A percentile compares a stretch with the other conserved stretches of the same genome.
These are phyloP conservation scores for Eilema sororculum DNA, from an alignment of 2,888 invertebrate genomes.

Conservation along the genomic window DNA sequence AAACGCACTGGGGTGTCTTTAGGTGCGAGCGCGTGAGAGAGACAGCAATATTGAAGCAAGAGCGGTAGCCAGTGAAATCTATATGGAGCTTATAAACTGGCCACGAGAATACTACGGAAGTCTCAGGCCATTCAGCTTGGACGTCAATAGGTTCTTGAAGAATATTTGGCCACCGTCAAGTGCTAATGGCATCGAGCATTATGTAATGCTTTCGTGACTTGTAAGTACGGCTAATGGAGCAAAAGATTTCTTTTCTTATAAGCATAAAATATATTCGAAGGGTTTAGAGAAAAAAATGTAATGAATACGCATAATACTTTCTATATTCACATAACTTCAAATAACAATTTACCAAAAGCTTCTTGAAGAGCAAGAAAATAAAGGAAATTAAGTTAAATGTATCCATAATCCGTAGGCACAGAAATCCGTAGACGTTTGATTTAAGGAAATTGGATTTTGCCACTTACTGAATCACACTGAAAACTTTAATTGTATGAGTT, in stretches of 20 bases:
- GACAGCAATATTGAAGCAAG: conserved; percentile 58
- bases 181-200: conserved; percentile 46
- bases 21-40: conserved; percentile 61
- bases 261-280: conserved; percentile 19
- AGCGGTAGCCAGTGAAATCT: conserved; percentile 67
- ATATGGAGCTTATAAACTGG: conserved; percentile 68
- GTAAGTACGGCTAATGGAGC: conserved; percentile 29
- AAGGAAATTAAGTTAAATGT: conserved; percentile 6
- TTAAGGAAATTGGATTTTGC: conserved; percentile 24
- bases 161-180: conserved; percentile 43
- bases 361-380: conserved; percentile 9
- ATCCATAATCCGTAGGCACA: conserved; percentile 9
- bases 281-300: background rate
- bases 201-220: conserved; percentile 31
- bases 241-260: conserved; percentile 24
- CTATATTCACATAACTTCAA: background rate
- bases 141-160: conserved; percentile 54
- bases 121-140: conserved; percentile 53
- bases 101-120: conserved; percentile 61
- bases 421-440: conserved; percentile 14
- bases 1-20: conserved; percentile 72
- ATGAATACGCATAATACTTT: background rate
- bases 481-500: conserved; percentile 18
- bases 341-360: background rate
- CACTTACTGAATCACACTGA: conserved; percentile 13